phyloP scores from a whole-genome alignment of 2,797 vertebrate genomes.

The Philypnodon macrostomus region DNA sequence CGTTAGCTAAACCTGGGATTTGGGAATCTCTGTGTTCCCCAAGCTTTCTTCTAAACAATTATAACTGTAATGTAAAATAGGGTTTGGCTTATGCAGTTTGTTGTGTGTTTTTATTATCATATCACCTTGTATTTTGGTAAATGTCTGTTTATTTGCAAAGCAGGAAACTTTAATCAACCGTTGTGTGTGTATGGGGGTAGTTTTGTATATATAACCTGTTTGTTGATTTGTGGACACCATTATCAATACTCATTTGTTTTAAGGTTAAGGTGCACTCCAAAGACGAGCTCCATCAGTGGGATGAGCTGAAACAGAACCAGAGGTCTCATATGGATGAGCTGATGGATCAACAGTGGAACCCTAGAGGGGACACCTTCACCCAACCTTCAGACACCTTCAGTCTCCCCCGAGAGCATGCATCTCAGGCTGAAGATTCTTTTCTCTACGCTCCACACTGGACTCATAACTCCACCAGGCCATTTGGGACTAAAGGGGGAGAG shows the following conservation, averaged over 20 bases:
- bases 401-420: slow-evolving; percentile 25
- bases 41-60: too few relatives aligned
- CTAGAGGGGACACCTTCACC: slow-evolving; percentile 66
- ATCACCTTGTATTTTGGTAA: too few relatives aligned
- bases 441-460: slow-evolving; percentile 56
- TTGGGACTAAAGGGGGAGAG: slow-evolving; percentile 33
- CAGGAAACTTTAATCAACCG: too few relatives aligned
- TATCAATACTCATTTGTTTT: not conserved
- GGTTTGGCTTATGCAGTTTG: too few relatives aligned
- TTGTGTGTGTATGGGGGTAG: too few relatives aligned
- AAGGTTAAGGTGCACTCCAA: slow-evolving; percentile 70
- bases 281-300: slow-evolving; percentile 76
- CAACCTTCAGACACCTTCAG: slow-evolving; percentile 53
- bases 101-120: too few relatives aligned
- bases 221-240: too few relatives aligned
- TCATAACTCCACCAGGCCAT: slow-evolving; percentile 50
- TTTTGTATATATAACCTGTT: too few relatives aligned
- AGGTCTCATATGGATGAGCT: slow-evolving; percentile 68
- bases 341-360: slow-evolving; percentile 67
- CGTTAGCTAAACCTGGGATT: too few relatives aligned
- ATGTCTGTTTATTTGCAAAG: too few relatives aligned
- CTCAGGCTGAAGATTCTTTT: slow-evolving; percentile 35
- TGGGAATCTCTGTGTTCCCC: too few relatives aligned
- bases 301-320: slow-evolving; percentile 79
- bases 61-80: too few relatives aligned